Evolutionary conservation across 2,113 vertebrate genomes (phyloP).

Genomic region (Pithys albifrons): DNA sequence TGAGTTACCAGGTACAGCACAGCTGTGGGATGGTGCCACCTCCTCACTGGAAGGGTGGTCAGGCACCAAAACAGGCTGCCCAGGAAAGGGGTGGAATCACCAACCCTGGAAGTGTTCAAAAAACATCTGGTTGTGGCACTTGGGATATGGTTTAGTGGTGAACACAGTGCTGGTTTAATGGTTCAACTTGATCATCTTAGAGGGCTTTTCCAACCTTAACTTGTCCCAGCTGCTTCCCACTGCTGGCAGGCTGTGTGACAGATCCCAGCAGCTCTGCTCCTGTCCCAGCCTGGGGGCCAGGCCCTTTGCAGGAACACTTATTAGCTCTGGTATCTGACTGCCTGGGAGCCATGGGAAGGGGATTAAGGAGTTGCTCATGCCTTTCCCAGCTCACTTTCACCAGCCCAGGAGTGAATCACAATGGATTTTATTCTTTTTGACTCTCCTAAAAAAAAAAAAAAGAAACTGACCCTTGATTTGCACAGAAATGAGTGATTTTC

Average conservation of each 20-base stretch:
- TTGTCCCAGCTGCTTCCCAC: not conserved
- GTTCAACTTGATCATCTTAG: rapidly evolving
- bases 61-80: not conserved
- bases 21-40: not conserved
- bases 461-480: not conserved
- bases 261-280: not conserved
- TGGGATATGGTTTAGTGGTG: rapidly evolving
- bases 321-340: not conserved
- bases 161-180: not conserved
- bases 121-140: rapidly evolving
- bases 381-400: not conserved
- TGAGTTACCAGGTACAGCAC: not conserved
- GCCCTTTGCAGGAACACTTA: not conserved
- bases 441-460: not conserved
- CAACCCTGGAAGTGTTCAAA: not conserved
- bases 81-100: not conserved
- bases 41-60: not conserved
- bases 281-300: not conserved
- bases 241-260: not conserved
- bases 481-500: not conserved
- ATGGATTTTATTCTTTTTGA: not conserved
- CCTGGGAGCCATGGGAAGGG: not conserved
- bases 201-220: not conserved
- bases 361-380: not conserved
- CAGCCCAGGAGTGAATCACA: not conserved